phyloP scores from a whole-genome alignment of 2,113 vertebrate genomes.

The Xiphias gladius region DNA sequence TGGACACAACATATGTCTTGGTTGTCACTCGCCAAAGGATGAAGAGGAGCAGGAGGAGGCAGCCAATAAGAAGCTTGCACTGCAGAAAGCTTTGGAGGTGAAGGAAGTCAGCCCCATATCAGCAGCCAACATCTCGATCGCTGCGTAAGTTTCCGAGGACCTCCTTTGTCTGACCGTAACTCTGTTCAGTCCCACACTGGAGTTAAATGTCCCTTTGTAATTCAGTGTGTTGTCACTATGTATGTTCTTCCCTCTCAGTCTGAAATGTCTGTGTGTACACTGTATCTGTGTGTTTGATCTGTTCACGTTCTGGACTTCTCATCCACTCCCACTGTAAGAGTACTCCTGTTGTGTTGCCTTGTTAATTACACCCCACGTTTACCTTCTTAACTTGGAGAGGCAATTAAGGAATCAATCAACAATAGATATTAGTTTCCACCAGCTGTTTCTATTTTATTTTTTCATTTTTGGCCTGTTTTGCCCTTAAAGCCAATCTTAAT shows the following conservation, averaged over 20 bases:
- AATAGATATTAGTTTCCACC: not conserved
- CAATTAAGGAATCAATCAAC: conserved; percentile 47
- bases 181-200: not conserved
- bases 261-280: not conserved
- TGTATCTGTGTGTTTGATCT: conserved; percentile 22
- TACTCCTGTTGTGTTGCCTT: conserved; percentile 13
- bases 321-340: conserved; percentile 10
- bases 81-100: conserved; percentile 98
- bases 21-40: conserved; percentile 83
- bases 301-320: conserved; percentile 13
- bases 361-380: conserved; percentile 1
- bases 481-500: too few relatives aligned
- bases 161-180: conserved; percentile 3
- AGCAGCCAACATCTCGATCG: conserved; percentile 94
- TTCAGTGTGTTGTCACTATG: not conserved
- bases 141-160: conserved; percentile 89
- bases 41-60: conserved; percentile 98
- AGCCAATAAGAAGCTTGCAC: conserved; percentile 95
- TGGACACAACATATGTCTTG: not conserved
- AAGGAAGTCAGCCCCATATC: conserved; percentile 98
- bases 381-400: conserved; percentile 10
- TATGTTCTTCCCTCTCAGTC: conserved; percentile 10
- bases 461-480: not conserved
- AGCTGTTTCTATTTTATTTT: not conserved
- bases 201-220: conserved; percentile 9